A percentile compares a stretch with the other conserved stretches of the same genome.
Conservation (phyloP, 2,113 vertebrate genomes). For the Periophthalmus modestus region DNA sequence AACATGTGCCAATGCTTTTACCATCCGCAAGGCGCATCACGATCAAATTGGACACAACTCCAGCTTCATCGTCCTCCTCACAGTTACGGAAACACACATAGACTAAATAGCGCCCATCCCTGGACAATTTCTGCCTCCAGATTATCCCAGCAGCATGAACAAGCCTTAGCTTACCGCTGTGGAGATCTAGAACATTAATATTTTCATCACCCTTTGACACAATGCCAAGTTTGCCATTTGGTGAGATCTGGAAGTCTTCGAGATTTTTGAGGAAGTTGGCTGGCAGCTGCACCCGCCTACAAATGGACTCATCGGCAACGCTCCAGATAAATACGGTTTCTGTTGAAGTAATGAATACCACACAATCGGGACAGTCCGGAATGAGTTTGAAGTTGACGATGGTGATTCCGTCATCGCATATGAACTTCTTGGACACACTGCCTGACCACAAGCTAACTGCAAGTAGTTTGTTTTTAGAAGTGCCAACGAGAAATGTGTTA, state of each 20-base stretch:
- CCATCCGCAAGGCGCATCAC: constrained; percentile 97
- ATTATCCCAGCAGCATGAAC: constrained; percentile 90
- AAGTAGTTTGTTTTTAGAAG: constrained; percentile 93
- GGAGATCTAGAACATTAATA: constrained; percentile 92
- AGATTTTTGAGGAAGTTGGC: constrained; percentile 91
- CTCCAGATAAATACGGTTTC: constrained; percentile 97
- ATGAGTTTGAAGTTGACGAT: constrained; percentile 95
- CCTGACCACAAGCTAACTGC: constrained; percentile 98
- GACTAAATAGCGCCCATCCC: constrained; percentile 96
- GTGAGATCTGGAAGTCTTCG: constrained; percentile 97
- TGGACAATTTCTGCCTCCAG: constrained; percentile 92
- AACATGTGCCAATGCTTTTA: constrained; percentile 97
- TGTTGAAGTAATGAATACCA: constrained; percentile 93
- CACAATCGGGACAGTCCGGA: constrained; percentile 93
- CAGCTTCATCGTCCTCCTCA: constrained; percentile 92
- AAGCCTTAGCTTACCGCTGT: constrained; percentile 92
- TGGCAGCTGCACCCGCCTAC: constrained; percentile 90
- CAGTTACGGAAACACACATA: constrained; percentile 90
- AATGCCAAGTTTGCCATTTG: constrained; percentile 95
- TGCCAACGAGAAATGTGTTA: constrained; percentile 95
- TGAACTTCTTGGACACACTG: constrained; percentile 97
- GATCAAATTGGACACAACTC: constrained; percentile 88
- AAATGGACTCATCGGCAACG: constrained; percentile 93
- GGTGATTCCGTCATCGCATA: constrained; percentile 91
- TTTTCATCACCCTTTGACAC: constrained; percentile 95